A percentile compares a stretch with the other conserved stretches of the same genome.
Conservation (phyloP, 2,113 vertebrate species). For the Baryphthengus martii region DNA sequence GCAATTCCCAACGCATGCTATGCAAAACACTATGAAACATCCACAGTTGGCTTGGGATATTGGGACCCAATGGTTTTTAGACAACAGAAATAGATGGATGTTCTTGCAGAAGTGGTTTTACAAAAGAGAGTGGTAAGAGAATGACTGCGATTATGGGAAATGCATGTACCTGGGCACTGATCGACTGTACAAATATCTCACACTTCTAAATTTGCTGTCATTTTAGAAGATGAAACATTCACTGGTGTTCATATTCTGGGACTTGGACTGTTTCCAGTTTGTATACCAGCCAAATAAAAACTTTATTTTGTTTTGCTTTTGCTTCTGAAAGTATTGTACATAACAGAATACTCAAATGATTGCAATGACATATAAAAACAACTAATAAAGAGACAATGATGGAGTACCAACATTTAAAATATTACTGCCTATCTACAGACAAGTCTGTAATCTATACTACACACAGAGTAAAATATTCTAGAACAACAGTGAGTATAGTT, state of each 20-base stretch:
- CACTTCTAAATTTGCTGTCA: background rate
- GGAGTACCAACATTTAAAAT: background rate
- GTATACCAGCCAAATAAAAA: background rate
- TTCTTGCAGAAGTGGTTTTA: slow-evolving; percentile 3
- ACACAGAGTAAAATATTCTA: background rate
- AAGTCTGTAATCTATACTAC: background rate
- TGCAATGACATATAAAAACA: background rate
- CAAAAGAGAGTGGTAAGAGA: background rate
- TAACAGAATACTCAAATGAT: background rate
- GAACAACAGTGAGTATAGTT: background rate
- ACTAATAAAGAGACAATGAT: background rate
- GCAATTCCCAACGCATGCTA: background rate
- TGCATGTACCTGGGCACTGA: background rate
- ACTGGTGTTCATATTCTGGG: background rate
- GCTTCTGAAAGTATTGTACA: background rate
- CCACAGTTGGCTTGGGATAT: slow-evolving; percentile 2
- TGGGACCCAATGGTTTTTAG: background rate
- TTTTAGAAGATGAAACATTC: background rate
- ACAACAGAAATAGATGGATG: slow-evolving; percentile 12
- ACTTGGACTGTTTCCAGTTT: background rate
- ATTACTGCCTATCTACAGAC: background rate
- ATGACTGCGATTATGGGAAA: slow-evolving; percentile 5
- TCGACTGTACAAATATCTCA: background rate
- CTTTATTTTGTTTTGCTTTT: background rate
- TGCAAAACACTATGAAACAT: background rate